Conservation (phyloP, 2,888 invertebrate species). For the Platerodrilus igneus region DNA sequence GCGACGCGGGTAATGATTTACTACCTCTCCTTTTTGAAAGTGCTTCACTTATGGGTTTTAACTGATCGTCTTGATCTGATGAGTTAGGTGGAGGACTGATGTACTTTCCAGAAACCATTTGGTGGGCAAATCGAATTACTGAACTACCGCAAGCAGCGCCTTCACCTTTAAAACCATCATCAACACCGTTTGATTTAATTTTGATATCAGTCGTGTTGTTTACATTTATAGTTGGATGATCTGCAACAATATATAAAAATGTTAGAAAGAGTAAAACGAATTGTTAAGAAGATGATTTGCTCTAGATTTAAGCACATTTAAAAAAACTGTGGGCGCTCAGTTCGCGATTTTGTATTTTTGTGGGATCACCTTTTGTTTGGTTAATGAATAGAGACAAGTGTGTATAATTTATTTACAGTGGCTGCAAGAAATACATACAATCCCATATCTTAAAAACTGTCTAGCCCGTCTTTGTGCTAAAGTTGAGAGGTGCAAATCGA, state of each 20-base stretch:
- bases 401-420: no score
- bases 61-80: slow-evolving; percentile 33
- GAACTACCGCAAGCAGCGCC: slow-evolving; percentile 66
- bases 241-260: slow-evolving; percentile 4
- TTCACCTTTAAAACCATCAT: slow-evolving; percentile 67
- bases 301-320: no score
- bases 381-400: no score
- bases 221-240: slow-evolving; percentile 4
- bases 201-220: slow-evolving; percentile 22
- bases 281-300: not conserved
- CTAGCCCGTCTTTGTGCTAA: no score
- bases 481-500: no score
- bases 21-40: slow-evolving; percentile 57
- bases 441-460: no score
- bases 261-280: not conserved
- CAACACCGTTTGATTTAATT: slow-evolving; percentile 60
- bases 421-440: no score
- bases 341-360: no score
- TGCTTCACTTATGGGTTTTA: slow-evolving; percentile 42
- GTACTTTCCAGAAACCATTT: slow-evolving; percentile 54
- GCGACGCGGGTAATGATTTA: slow-evolving; percentile 67
- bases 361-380: no score
- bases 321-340: no score
- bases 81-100: slow-evolving; percentile 33
- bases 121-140: slow-evolving; percentile 55